Evolutionary conservation across 2,797 vertebrate genomes (phyloP).

Genomic region (Thalassophryne amazonica): DNA sequence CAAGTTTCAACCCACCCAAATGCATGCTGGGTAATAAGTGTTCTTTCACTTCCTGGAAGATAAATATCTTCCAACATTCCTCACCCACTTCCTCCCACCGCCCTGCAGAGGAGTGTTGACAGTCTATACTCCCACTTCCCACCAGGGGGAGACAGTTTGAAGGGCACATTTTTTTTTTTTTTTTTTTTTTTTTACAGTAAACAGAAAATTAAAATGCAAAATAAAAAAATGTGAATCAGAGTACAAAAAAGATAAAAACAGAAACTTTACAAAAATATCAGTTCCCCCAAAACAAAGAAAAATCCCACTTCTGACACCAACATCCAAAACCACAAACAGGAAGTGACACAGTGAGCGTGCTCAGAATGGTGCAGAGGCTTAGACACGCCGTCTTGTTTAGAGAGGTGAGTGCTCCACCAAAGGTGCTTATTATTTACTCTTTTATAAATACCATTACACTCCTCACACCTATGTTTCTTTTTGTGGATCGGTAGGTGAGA

Average conservation of each 20-base stretch:
- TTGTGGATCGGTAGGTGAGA: constrained; percentile 20
- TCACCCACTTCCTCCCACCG: background rate
- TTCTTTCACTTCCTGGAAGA: too few relatives aligned
- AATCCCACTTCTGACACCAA: constrained; percentile 19
- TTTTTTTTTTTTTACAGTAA: constrained; percentile 47
- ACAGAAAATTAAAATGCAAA: constrained; percentile 48
- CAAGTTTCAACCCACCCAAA: background rate
- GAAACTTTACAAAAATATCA: constrained; percentile 47
- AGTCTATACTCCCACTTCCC: constrained; percentile 32
- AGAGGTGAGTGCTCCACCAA: constrained; percentile 50
- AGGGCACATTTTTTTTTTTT: constrained; percentile 6
- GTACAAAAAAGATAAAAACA: constrained; percentile 63
- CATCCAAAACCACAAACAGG: constrained; percentile 39
- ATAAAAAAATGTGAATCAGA: constrained; percentile 49
- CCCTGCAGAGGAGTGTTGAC: constrained; percentile 14
- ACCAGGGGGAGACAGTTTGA: constrained; percentile 18
- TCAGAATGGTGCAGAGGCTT: constrained; percentile 69
- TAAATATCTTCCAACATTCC: background rate
- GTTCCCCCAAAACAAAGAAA: background rate
- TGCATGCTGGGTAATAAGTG: background rate
- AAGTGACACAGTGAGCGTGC: constrained; percentile 56
- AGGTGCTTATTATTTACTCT: constrained; percentile 61
- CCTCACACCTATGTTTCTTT: constrained; percentile 16
- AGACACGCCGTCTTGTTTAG: constrained; percentile 21
- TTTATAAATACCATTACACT: constrained; percentile 16